Percentiles rank a stretch among this genome's conserved stretches.
These are phyloP conservation scores for Loris lydekkerianus DNA, from an alignment of 2,797 vertebrate genomes.

Conservation along the genomic window DNA sequence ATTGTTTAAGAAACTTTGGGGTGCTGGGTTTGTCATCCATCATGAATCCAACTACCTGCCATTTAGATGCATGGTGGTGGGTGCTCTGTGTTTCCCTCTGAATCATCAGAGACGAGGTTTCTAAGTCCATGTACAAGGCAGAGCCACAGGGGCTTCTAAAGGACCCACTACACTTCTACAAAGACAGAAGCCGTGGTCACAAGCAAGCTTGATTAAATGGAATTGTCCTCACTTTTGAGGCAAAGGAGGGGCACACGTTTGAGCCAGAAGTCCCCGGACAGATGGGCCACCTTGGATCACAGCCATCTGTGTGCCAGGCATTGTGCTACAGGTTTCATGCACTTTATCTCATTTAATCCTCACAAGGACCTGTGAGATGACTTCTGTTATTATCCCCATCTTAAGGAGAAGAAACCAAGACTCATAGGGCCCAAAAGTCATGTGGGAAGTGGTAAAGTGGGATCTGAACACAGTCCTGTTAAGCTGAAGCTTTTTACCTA, in stretches of 20 bases:
- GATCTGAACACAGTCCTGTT: not conserved
- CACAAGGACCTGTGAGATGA: not conserved
- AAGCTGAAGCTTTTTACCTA: not conserved
- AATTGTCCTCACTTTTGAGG: not conserved
- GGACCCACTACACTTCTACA: not conserved
- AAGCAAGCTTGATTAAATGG: no score
- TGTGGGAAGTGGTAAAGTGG: accelerated
- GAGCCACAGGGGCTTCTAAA: not conserved
- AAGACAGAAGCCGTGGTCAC: not conserved
- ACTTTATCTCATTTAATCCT: not conserved
- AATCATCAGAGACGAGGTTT: no score
- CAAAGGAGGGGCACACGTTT: not conserved
- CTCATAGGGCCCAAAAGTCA: accelerated
- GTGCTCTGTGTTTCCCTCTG: no score
- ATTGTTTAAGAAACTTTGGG: not conserved
- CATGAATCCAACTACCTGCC: not conserved
- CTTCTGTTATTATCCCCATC: not conserved
- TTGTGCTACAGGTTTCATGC: accelerated
- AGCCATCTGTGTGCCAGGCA: accelerated
- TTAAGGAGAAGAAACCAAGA: not conserved
- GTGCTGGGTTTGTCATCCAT: not conserved
- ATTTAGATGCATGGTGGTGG: not conserved
- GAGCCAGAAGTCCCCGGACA: not conserved
- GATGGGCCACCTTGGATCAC: accelerated
- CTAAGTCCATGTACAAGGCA: not conserved